Base-by-base conservation (phyloP, 23 tunicate species). In the Corella eumyota region DNA sequence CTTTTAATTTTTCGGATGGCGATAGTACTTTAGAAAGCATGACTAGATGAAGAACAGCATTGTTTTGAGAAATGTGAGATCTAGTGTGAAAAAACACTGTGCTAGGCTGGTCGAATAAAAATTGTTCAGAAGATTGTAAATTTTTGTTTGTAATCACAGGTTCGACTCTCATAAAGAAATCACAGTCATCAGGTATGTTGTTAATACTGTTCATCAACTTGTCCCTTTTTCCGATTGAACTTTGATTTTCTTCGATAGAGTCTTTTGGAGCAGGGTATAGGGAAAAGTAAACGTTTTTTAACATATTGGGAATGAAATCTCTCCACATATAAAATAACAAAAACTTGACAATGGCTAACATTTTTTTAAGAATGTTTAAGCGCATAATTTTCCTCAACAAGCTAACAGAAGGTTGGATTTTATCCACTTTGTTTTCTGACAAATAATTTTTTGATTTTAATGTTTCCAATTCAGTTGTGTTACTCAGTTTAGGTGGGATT, bases 91-190 rank as follows among this genome's bases (percentile, higher is more conserved):
- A 58, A 40, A 70, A 79, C 22, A 79, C 67, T 25, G 77, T 52
- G 32, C 46, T 60, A 19, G 88, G 72, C 34, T 79, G 88, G 52
- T 70, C 37, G 3, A 20, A 15, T 4, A 71, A 15, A 28, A 61
- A 51, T 35, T 26, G 30, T 26, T 64, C 52, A 20, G 30, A 22
- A 0, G 50, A 6, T 30, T 22, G 67, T 30, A 26, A 44, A 2
- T 34, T 31, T 6, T 58, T 48, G 1, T 74, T 72, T 27, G 31
- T 30, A 4, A 48, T 45, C 24, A 70, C 68, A 40, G 77, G 87
- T 61, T 73, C 81, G 11, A 88, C 88, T 25, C 96, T 56, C 24
- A 66, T 47, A 34, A 88, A 77, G 37, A 73, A 23, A 29, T 60
- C 55, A 71, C 77, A 65, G 23, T 62, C 62, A 0, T 71, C 70